Base-by-base conservation (phyloP, 2,888 invertebrate species). In the Stenchaetothrips biformis region DNA sequence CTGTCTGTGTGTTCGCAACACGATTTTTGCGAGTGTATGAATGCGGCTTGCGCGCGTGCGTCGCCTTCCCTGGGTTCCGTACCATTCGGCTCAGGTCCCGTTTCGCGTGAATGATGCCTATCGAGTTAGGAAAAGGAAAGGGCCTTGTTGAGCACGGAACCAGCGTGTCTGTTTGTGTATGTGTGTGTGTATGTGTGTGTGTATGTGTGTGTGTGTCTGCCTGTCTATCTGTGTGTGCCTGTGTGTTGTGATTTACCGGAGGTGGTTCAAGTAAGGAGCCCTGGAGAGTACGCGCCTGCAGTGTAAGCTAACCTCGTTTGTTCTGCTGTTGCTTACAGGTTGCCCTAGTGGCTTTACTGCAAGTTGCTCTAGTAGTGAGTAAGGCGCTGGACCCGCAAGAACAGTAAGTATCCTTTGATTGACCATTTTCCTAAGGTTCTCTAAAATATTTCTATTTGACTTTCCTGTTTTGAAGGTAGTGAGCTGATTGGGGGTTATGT, bases 361-460 rank as follows among this genome's bases (percentile, higher is more conserved):
- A 82, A 79, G 82, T 81, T 0, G 49, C 81, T 80, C 79, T 82
- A 74, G 82, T 82, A 81, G 81, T 79, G 78, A 53, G 81, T 80
- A 82, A 81, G 49, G 80, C 81, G 18, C 79, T 82, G 8, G 88
- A 81, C 62, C 67, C 62, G 11, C 81, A 81, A 78, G 81, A 80
- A 48, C 81, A 81, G 80, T 80, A 80, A 79, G 80, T 80, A 47
- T 79, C 37, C 27, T 25, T 53, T 9, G 1, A 13, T 11, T 53
- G 53, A n/a, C n/a, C n/a, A n/a, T 25, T 37, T 37, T n/a, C n/a
- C n/a, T n/a, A n/a, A n/a, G n/a, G 37, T 2, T 37, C 37, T 37
- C 4, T 37, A 37, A 1, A 37, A 1, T 37, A 2, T 37, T 37
- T 37, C 4, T 2, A 37, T 37, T 37, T 37, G 37, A 37, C 37